Evolutionary conservation across 2,888 invertebrate species (phyloP), one percentile per base, ranked within the genome.

Genomic region (Neoitamus cyanurus): DNA sequence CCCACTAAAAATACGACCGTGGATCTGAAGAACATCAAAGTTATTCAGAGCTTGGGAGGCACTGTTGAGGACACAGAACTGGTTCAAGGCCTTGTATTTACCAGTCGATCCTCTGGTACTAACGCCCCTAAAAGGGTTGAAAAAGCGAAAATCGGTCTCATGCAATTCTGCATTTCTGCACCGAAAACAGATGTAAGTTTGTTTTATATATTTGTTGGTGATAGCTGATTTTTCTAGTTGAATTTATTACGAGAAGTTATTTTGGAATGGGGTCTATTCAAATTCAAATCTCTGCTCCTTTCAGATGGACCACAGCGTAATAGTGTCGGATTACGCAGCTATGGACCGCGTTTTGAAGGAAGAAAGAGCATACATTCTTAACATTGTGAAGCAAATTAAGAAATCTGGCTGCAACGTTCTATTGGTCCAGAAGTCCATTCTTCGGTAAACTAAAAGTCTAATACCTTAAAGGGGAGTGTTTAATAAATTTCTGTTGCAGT

Each of bases 111-210:
- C 0, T 94, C 97, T 83, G 97, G 98, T 88, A 94, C 96, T 28
- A 98, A 97, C 89, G 99, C 98, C 0, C 98, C 99, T 0, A 96
- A 95, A 88, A 95, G 96, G 88, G 94, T 99, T 85, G 99, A 99
- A 91, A 99, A 99, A 90, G 99, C 99, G 5, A 99, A 98, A 92
- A 98, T 99, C 91, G 99, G 97, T 85, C 94, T 99, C 15, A 99
- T 99, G 87, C 99, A 99, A 92, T 99, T 99, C 92, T 99, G 99
- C 91, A 97, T 99, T 91, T 99, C 99, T 13, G 97, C 99, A 83
- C 99, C 99, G 6, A 99, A 99, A 92, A 99, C 99, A 84, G 99
- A 99, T 92, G 96, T 96, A 90, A 93, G 94, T 92, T 28, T 13
- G n/a, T 20, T 6, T 25, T 20, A n/a, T n/a, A 6, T 25, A 15